A percentile compares a stretch with the other conserved stretches of the same genome.
Conservation (phyloP, 2,888 invertebrate genomes). For the Noctua pronuba region DNA sequence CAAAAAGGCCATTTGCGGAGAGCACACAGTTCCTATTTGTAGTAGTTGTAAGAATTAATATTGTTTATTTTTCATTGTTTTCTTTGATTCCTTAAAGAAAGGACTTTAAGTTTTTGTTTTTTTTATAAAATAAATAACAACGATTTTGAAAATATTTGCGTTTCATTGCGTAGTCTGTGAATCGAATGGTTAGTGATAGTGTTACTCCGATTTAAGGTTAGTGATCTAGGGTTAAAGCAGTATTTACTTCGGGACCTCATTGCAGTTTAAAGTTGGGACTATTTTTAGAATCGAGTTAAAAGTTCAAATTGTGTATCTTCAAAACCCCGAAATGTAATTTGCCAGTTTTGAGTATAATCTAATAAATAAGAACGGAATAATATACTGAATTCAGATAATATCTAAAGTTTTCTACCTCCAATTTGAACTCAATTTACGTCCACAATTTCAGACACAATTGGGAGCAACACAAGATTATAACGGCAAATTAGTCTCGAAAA, state of each 20-base stretch:
- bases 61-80: too few relatives aligned
- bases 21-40: too few relatives aligned
- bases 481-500: slow-evolving; percentile 30
- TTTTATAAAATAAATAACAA: too few relatives aligned
- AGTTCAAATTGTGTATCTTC: background rate
- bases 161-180: too few relatives aligned
- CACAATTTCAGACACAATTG: slow-evolving; percentile 4
- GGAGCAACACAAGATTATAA: slow-evolving; percentile 16
- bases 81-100: too few relatives aligned
- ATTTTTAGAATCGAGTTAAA: background rate
- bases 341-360: background rate
- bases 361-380: background rate
- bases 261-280: slow-evolving; percentile 37
- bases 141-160: too few relatives aligned
- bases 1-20: too few relatives aligned
- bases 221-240: too few relatives aligned
- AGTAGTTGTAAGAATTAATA: too few relatives aligned
- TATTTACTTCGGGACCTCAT: slow-evolving; percentile 48
- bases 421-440: background rate
- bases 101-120: too few relatives aligned
- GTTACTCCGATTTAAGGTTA: too few relatives aligned
- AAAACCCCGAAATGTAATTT: background rate
- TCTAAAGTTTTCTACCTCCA: background rate
- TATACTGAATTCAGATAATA: background rate
- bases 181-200: too few relatives aligned